phyloP scores from a whole-genome alignment of 2,888 invertebrate species.

The Clepsis dumicolana region DNA sequence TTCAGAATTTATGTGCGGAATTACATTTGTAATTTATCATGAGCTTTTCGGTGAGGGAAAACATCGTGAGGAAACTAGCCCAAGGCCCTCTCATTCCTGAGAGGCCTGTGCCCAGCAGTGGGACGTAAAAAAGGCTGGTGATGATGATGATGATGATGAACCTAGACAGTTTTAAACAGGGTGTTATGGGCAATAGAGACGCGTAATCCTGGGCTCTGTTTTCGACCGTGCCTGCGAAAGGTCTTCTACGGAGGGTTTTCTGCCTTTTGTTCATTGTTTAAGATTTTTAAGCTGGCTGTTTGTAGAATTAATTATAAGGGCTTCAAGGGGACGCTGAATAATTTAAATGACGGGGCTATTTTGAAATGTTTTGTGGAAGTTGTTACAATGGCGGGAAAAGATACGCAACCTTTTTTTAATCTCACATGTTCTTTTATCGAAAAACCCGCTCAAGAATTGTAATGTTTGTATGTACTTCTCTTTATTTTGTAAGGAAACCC shows the following conservation, averaged over 20 bases:
- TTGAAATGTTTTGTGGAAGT: not conserved
- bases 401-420: not conserved
- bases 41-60: too few species aligned
- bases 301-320: constrained; percentile 7
- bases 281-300: constrained; percentile 1
- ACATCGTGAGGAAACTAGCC: too few species aligned
- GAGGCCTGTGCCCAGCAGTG: too few species aligned
- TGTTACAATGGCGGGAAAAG: not conserved
- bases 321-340: not conserved
- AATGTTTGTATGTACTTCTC: too few species aligned
- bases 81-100: too few species aligned
- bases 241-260: not conserved
- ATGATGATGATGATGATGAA: too few species aligned
- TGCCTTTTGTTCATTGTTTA: constrained; percentile 17
- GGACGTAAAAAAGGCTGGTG: too few species aligned
- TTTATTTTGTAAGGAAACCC: too few species aligned
- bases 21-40: too few species aligned
- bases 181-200: not conserved
- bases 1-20: too few species aligned
- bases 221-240: not conserved
- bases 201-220: not conserved
- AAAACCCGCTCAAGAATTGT: too few species aligned
- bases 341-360: not conserved
- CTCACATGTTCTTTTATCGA: too few species aligned
- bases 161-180: not conserved